These are phyloP conservation scores for Anguilla megastoma DNA, from an alignment of 2,797 vertebrate species.

Conservation along the genomic window DNA sequence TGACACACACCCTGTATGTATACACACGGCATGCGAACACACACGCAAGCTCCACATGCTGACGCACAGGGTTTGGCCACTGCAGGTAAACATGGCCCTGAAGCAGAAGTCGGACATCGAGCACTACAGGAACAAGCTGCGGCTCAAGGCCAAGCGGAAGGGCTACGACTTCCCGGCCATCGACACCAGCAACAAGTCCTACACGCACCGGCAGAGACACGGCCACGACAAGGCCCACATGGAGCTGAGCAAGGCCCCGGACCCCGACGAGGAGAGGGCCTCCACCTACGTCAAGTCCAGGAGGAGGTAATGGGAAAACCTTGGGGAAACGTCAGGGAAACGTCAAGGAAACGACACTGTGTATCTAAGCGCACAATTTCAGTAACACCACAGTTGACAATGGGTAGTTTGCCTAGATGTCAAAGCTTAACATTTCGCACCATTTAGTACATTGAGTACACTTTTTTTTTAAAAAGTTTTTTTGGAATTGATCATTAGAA, in stretches of 20 bases:
- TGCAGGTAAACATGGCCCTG: slow-evolving; percentile 90
- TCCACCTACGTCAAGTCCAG: slow-evolving; percentile 88
- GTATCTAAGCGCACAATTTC: neutral
- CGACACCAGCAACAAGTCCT: slow-evolving; percentile 68
- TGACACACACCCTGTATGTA: neutral
- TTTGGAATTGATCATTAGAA: neutral
- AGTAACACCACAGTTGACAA: neutral
- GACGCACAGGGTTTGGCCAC: neutral
- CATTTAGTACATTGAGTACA: neutral
- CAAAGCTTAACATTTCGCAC: neutral
- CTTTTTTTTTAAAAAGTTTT: neutral
- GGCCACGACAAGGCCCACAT: slow-evolving; percentile 77
- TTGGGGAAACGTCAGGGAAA: neutral
- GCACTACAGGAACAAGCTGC: slow-evolving; percentile 96
- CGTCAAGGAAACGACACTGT: slow-evolving; percentile 39
- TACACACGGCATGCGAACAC: neutral
- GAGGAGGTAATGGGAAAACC: slow-evolving; percentile 77
- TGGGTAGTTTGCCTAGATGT: neutral
- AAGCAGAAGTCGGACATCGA: slow-evolving; percentile 99
- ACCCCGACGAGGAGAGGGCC: slow-evolving; percentile 82
- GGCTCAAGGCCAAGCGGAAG: slow-evolving; percentile 94
- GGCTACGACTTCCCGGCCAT: slow-evolving; percentile 90
- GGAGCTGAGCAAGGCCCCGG: slow-evolving; percentile 79
- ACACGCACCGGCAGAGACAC: slow-evolving; percentile 76
- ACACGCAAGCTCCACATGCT: neutral